Evolutionary conservation across 2,113 vertebrate genomes (phyloP), one percentile per base, ranked within the genome.

Genomic region (Limanda limanda): DNA sequence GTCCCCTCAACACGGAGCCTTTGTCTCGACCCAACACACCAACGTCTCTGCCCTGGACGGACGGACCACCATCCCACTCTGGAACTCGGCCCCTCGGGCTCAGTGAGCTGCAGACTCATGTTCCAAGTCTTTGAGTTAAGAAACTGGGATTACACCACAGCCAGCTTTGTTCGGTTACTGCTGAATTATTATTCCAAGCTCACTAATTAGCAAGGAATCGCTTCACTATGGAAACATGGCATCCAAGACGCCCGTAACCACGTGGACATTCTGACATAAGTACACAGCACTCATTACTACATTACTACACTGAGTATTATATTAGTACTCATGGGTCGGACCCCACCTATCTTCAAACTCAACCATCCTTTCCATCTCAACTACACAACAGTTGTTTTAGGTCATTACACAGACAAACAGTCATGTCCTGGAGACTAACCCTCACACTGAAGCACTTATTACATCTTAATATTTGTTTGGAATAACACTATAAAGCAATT

Each of bases 1-100:
- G 57, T 40, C 25, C 20, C 23, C 13, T 54, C 72, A 27, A 68
- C 76, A 77, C 57, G 78, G 59, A 40, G 35, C 45, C 56, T 35
- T 68, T 74, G 21, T 70, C 66, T 77, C 17, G n/a, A 45, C 13
- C 24, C 0, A 4, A 51, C 52, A 63, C 25, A 35, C 35, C 3
- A 0, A 18, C 14, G 1, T 1, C 8, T 31, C 31, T 12, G 12
- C 37, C 27, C 27, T 5, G 1, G 21, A 51, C 0, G 12, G 23
- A 79, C 0, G 1, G 21, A n/a, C 42, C 63, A 67, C 51, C 67
- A 4, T 1, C 67, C 3, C 1, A 5, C 9, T 64, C 21, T 63
- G 47, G 24, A 76, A n/a, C 24, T 55, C 67, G 67, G 42, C 37
- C 56, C 67, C 25, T 63, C n/a, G 3, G n/a, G 3, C 42, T 66